Conservation (phyloP, 2,888 invertebrate species). For the Lasioglossum zephyrum region DNA sequence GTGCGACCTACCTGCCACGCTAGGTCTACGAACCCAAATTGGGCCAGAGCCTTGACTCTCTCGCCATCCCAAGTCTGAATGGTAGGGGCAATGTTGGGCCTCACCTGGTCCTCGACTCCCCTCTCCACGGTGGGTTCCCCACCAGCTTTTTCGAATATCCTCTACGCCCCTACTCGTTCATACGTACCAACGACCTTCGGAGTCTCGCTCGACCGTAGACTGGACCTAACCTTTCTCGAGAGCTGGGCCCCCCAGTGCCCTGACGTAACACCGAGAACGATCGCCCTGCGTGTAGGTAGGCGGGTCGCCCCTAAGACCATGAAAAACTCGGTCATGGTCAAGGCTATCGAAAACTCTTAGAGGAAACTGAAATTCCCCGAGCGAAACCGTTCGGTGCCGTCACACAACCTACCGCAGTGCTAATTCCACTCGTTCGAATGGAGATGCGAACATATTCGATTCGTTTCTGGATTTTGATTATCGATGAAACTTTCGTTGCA, state of each 20-base stretch:
- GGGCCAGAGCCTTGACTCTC: conserved; percentile 80
- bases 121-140: conserved; percentile 22
- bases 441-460: neutral
- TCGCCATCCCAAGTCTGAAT: conserved; percentile 33
- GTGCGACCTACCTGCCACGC: conserved; percentile 72
- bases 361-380: conserved; percentile 47
- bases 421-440: neutral
- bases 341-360: conserved; percentile 52
- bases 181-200: conserved; percentile 61
- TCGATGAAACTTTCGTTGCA: too few relatives aligned
- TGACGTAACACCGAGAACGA: conserved; percentile 62
- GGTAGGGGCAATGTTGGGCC: conserved; percentile 16
- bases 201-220: conserved; percentile 28
- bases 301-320: conserved; percentile 57
- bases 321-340: conserved; percentile 73
- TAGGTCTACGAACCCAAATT: conserved; percentile 81
- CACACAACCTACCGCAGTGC: neutral
- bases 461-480: neutral
- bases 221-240: conserved; percentile 63
- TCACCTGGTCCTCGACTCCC: conserved; percentile 23
- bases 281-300: conserved; percentile 59
- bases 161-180: conserved; percentile 41
- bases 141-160: conserved; percentile 58
- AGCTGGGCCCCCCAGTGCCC: conserved; percentile 58
- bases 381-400: neutral